A percentile compares a stretch with the other conserved stretches of the same genome.
These are phyloP conservation scores for Poecilia wingei DNA, from an alignment of 2,797 vertebrate species.

Conservation along the genomic window DNA sequence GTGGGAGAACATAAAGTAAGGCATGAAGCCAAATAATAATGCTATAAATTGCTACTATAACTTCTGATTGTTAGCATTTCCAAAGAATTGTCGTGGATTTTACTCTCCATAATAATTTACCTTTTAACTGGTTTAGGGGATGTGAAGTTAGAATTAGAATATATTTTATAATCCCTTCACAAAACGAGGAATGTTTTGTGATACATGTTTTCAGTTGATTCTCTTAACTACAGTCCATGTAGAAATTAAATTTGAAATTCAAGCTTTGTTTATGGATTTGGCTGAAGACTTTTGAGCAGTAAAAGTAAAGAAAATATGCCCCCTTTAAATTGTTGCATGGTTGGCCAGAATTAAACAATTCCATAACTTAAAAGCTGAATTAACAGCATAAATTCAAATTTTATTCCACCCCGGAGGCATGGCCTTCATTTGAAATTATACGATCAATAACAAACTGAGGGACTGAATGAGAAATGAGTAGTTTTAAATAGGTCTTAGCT, in stretches of 20 bases:
- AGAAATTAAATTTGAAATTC: neutral
- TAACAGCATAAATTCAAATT: neutral
- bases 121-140: neutral
- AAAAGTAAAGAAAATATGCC: neutral
- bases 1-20: neutral
- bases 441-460: neutral
- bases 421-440: rapidly evolving
- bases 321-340: neutral
- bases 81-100: neutral
- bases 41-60: neutral
- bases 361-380: neutral
- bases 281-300: neutral
- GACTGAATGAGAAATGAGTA: neutral
- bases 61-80: neutral
- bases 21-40: neutral
- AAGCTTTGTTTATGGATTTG: neutral
- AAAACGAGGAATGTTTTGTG: neutral
- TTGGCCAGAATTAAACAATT: neutral
- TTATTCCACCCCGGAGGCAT: neutral
- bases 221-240: neutral
- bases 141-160: neutral
- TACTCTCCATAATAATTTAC: neutral
- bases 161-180: neutral
- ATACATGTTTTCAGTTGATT: neutral
- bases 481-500: neutral